A percentile compares a stretch with the other conserved stretches of the same genome.
These are phyloP conservation scores for Drosophila mulleri DNA, from an alignment of 2,888 invertebrate species.

Conservation along the genomic window DNA sequence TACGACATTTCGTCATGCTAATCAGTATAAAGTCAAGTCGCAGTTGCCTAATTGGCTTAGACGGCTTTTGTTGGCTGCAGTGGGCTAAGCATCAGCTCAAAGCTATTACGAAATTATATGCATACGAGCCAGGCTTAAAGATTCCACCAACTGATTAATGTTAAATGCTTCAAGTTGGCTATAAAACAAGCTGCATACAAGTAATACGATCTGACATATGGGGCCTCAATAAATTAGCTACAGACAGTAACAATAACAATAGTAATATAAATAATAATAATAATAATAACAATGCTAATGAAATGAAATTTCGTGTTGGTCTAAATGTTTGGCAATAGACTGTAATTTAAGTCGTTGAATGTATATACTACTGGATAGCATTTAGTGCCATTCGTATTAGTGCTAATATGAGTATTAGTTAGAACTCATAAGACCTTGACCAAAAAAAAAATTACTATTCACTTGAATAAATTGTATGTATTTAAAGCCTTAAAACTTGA, in stretches of 20 bases:
- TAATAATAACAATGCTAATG: not conserved
- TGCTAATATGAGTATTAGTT: not conserved
- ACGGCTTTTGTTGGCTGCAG: constrained; percentile 14
- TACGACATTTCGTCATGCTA: constrained; percentile 78
- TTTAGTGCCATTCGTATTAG: no score
- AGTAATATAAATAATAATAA: not conserved
- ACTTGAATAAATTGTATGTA: not conserved
- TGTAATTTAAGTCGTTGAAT: no score
- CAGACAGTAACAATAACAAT: not conserved
- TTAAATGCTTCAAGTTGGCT: constrained; percentile 5
- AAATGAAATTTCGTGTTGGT: not conserved
- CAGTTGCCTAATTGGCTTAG: constrained; percentile 50
- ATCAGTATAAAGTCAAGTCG: constrained; percentile 61
- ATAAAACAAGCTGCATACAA: not conserved
- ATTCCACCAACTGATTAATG: constrained; percentile 14
- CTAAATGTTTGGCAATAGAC: no score
- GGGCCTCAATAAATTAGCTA: not conserved
- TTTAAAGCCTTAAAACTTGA: not conserved
- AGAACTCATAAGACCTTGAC: not conserved
- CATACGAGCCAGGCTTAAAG: constrained; percentile 7
- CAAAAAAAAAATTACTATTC: not conserved
- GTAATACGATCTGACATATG: not conserved
- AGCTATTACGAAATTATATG: constrained; percentile 27
- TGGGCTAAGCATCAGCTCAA: constrained; percentile 19
- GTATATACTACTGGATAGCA: no score